Evolutionary conservation across 2,888 invertebrate species (phyloP).

Genomic region (Stenurella melanura): DNA sequence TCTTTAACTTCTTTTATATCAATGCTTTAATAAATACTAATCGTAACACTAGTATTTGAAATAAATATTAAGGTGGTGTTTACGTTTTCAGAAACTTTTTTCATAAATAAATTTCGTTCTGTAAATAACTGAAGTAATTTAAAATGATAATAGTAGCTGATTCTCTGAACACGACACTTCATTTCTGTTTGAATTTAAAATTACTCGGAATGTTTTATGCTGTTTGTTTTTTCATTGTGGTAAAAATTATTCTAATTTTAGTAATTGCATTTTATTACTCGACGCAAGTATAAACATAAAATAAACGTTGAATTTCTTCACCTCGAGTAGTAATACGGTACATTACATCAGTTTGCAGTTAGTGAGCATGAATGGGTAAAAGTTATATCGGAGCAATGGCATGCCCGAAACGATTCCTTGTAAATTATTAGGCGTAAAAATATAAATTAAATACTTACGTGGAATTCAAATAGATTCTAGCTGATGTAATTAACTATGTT

Average conservation of each 20-base stretch:
- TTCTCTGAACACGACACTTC: slow-evolving; percentile 26
- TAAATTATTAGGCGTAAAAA: too few species aligned
- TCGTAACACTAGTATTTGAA: neutral
- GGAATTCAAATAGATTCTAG: too few species aligned
- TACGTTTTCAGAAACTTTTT: slow-evolving; percentile 2
- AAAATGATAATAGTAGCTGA: slow-evolving; percentile 29
- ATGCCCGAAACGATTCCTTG: too few species aligned
- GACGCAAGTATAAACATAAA: slow-evolving; percentile 13
- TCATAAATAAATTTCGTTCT: neutral
- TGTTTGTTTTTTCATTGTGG: slow-evolving; percentile 18
- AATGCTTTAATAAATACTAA: neutral
- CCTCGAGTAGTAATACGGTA: slow-evolving; percentile 12
- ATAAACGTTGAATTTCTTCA: neutral
- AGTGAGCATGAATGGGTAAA: neutral
- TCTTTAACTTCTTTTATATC: neutral
- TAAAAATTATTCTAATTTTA: slow-evolving; percentile 29
- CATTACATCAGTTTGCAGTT: neutral
- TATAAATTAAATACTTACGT: too few species aligned
- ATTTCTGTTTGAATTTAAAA: slow-evolving; percentile 33
- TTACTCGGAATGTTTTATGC: slow-evolving; percentile 30
- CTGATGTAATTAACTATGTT: too few species aligned
- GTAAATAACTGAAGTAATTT: slow-evolving; percentile 27
- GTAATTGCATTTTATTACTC: slow-evolving; percentile 19
- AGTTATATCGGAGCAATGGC: too few species aligned
- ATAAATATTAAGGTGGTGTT: neutral